Evolutionary conservation across 37 sponge, comb jelly and placozoan species (phyloP).

Genomic region (Aplysina aerophoba): DNA sequence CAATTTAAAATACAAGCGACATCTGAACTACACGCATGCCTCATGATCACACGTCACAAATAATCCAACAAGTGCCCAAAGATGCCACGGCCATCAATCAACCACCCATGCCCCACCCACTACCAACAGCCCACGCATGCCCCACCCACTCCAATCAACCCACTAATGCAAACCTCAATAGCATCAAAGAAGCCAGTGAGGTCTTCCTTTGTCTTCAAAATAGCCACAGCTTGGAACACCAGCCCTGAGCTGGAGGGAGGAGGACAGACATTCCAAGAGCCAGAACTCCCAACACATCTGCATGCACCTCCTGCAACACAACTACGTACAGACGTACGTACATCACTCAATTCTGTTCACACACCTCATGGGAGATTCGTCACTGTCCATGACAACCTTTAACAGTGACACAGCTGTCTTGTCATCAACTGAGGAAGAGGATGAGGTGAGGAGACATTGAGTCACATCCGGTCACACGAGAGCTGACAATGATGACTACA

Average conservation of each 20-base stretch:
- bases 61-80: too few relatives aligned
- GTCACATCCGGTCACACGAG: too few relatives aligned
- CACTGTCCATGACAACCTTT: slow-evolving; percentile 51
- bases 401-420: slow-evolving; percentile 36
- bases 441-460: too few relatives aligned
- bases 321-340: too few relatives aligned
- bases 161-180: slow-evolving; percentile 30
- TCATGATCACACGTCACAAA: too few relatives aligned
- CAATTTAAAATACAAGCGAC: too few relatives aligned
- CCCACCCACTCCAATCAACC: background rate
- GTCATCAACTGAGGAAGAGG: slow-evolving; percentile 41
- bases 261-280: background rate
- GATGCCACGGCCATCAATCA: too few relatives aligned
- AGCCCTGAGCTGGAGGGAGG: slow-evolving; percentile 35
- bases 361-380: slow-evolving; percentile 51
- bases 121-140: background rate
- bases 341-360: background rate
- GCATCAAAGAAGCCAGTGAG: slow-evolving; percentile 54
- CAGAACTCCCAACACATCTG: too few relatives aligned
- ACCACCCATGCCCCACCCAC: too few relatives aligned
- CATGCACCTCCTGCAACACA: too few relatives aligned
- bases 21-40: too few relatives aligned
- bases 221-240: slow-evolving; percentile 48
- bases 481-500: too few relatives aligned
- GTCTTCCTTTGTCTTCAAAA: slow-evolving; percentile 35